Evolutionary conservation across 2,888 invertebrate genomes (phyloP).

Genomic region (Chalcosyrphus nemorum): DNA sequence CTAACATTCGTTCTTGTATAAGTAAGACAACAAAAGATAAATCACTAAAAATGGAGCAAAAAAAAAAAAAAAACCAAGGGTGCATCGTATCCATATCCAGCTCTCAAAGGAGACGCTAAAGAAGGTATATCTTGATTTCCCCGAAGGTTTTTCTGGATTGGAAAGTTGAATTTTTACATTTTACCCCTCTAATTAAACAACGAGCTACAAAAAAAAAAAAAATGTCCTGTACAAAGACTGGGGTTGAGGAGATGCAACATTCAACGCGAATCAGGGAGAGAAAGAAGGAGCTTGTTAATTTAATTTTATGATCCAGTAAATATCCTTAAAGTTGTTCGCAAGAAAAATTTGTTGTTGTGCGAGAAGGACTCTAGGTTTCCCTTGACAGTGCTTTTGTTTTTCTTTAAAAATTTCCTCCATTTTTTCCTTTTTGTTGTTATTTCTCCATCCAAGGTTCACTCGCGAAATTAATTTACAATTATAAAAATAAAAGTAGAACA

Average conservation of each 20-base stretch:
- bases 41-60: slow-evolving; percentile 16
- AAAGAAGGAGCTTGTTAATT: not conserved
- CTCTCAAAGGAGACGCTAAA: slow-evolving; percentile 24
- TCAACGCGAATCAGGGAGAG: not conserved
- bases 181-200: slow-evolving; percentile 32
- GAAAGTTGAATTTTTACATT: slow-evolving; percentile 40
- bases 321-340: slow-evolving; percentile 24
- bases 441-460: not conserved
- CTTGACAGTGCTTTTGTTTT: slow-evolving; percentile 11
- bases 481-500: slow-evolving; percentile 14
- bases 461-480: slow-evolving; percentile 39
- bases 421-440: not conserved
- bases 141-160: slow-evolving; percentile 48
- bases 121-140: slow-evolving; percentile 56
- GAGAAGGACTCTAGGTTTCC: slow-evolving; percentile 9
- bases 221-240: slow-evolving; percentile 10
- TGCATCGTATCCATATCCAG: slow-evolving; percentile 8
- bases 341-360: not conserved
- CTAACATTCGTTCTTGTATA: not conserved
- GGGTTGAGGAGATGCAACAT: slow-evolving; percentile 1
- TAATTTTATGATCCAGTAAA: slow-evolving; percentile 37
- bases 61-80: not conserved
- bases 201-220: not conserved
- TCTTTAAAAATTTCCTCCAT: not conserved
- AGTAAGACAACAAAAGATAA: slow-evolving; percentile 25